Percentiles rank a stretch among this genome's conserved stretches.
phyloP scores from a whole-genome alignment of 2,797 vertebrate genomes.

The Sphenopsis melanotis region DNA sequence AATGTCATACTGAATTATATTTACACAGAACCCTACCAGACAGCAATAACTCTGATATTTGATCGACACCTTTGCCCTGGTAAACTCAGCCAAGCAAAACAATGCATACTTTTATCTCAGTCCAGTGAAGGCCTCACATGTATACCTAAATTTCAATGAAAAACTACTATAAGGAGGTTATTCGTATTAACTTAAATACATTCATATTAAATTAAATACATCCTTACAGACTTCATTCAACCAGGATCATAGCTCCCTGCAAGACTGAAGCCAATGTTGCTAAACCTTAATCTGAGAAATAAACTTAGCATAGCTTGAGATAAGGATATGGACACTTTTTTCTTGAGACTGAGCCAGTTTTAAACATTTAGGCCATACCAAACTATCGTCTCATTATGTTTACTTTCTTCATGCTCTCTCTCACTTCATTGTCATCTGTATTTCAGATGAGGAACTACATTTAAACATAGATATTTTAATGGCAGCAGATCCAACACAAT shows the following conservation, averaged over 20 bases:
- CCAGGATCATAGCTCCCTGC: background rate
- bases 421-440: background rate
- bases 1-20: background rate
- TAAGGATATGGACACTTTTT: background rate
- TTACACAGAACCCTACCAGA: background rate
- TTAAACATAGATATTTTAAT: background rate
- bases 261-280: background rate
- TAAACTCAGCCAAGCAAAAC: background rate
- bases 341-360: background rate
- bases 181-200: accelerated
- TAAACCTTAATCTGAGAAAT: background rate
- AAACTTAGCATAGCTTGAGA: background rate
- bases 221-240: background rate
- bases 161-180: background rate
- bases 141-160: background rate
- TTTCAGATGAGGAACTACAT: background rate
- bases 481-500: background rate
- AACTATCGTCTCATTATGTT: background rate
- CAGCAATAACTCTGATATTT: background rate
- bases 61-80: background rate
- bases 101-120: background rate
- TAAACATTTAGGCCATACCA: background rate
- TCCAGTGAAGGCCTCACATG: background rate
- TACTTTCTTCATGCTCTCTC: background rate
- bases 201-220: background rate